Evolutionary conservation across 64 coral and sea anemone species (phyloP), one percentile per base, ranked within the genome.

Genomic region (Exaiptasia diaphana): DNA sequence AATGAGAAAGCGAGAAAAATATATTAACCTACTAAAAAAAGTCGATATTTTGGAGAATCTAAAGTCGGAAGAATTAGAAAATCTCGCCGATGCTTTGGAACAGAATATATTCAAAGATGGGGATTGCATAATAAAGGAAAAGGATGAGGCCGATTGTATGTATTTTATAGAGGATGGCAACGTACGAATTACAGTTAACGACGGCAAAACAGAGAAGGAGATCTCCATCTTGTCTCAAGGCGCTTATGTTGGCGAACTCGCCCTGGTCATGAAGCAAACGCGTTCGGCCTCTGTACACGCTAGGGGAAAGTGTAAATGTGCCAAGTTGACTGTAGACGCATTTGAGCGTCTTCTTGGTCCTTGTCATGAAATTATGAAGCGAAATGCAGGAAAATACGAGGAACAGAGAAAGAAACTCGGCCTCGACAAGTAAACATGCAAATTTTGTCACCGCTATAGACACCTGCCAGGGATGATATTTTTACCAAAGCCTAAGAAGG

Each of bases 301-400:
- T 0, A 84, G 70, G 18, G 93, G 83, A 13, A 79, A 99, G 67
- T 80, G 68, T 0, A 99, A 99, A 24, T 99, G 89, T 37, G 95
- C 95, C 0, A 50, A 69, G 50, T 49, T 99, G 18, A 84, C 75
- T 34, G 61, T 87, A 3, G 95, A 85, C 27, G 95, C 89, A 15
- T 99, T 99, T 71, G 95, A 99, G 35, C 79, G 95, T 41, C 95
- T 99, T 24, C 68, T 99, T n/a, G 95, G 95, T 17, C 84, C 95
- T 3, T 99, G 95, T 34, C 92, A 88, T 89, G 95, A 99, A 15
- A 87, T 99, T 27, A 99, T 99, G 95, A 99, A 99, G 38, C 85
- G 95, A 68, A 99, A 99, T 76, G 79, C 90, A 13, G 69, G 53
- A 4, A 48, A 99, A 15, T 99, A 99, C 58, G 95, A 99, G 56